These are phyloP conservation scores for Craseonycteris thonglongyai DNA, from an alignment of 2,113 vertebrate genomes.

Conservation along the genomic window DNA sequence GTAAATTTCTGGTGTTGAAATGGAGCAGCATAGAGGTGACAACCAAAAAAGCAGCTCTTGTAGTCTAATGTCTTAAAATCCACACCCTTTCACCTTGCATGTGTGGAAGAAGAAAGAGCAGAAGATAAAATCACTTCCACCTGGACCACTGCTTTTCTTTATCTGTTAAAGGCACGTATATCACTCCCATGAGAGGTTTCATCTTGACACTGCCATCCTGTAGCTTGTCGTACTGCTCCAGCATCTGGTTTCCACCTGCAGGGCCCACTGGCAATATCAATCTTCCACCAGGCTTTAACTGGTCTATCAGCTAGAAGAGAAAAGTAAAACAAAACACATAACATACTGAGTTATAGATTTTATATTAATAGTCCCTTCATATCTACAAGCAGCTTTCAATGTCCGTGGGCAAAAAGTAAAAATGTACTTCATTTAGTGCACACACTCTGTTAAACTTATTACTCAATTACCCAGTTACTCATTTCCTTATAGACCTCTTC, in stretches of 20 bases:
- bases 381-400: neutral
- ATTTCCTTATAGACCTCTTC: neutral
- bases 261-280: conserved; percentile 97
- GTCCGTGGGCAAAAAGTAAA: neutral
- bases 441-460: neutral
- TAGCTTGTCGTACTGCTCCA: conserved; percentile 98
- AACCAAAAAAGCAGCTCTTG: conserved; percentile 86
- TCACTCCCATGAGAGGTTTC: conserved; percentile 99
- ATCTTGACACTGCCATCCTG: conserved; percentile 98
- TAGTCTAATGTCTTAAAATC: conserved; percentile 87
- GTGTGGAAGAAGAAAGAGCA: conserved; percentile 88
- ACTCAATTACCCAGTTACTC: neutral
- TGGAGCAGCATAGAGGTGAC: conserved; percentile 85
- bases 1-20: conserved; percentile 75
- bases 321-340: conserved; percentile 65
- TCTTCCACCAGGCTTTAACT: conserved; percentile 97
- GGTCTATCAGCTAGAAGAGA: conserved; percentile 92
- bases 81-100: conserved; percentile 96
- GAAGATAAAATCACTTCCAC: conserved; percentile 99
- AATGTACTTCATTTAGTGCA: neutral
- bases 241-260: conserved; percentile 98
- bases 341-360: conserved; percentile 26
- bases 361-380: neutral
- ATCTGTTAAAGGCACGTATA: conserved; percentile 99
- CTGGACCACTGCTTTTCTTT: conserved; percentile 99